Conservation (phyloP, 2,888 invertebrate species). For the Cecidostiba fungosa region DNA sequence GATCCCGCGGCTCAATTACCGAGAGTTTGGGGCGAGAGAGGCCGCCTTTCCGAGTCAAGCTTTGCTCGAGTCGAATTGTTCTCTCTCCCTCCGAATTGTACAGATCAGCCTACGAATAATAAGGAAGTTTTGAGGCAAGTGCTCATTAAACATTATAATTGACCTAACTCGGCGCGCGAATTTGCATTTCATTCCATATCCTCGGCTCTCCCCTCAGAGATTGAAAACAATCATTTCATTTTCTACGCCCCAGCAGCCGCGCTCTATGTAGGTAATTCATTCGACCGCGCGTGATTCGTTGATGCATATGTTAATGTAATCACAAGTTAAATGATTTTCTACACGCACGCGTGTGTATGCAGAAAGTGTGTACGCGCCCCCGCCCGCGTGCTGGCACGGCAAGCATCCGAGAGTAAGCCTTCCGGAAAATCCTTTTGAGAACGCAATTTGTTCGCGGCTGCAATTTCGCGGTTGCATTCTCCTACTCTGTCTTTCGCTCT, state of each 20-base stretch:
- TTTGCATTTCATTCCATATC: constrained; percentile 58
- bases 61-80: constrained; percentile 47
- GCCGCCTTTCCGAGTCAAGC: constrained; percentile 36
- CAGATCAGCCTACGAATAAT: constrained; percentile 61
- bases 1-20: constrained; percentile 73
- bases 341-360: background rate
- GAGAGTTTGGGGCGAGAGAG: constrained; percentile 52
- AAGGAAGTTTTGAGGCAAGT: constrained; percentile 54
- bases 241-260: background rate
- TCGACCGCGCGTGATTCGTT: constrained; percentile 39
- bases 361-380: background rate
- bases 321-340: constrained; percentile 55
- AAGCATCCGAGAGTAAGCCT: background rate
- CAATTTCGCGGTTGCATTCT: constrained; percentile 49
- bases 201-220: background rate
- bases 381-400: background rate
- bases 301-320: constrained; percentile 62
- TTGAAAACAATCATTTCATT: constrained; percentile 62
- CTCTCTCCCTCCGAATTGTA: constrained; percentile 55
- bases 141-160: constrained; percentile 64
- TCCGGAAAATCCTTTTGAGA: constrained; percentile 48
- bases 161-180: constrained; percentile 52
- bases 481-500: background rate
- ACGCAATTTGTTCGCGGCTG: constrained; percentile 28
- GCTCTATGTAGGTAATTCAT: constrained; percentile 27